These are phyloP conservation scores for Lydus trimaculatus DNA, from an alignment of 2,888 invertebrate genomes.

Conservation along the genomic window DNA sequence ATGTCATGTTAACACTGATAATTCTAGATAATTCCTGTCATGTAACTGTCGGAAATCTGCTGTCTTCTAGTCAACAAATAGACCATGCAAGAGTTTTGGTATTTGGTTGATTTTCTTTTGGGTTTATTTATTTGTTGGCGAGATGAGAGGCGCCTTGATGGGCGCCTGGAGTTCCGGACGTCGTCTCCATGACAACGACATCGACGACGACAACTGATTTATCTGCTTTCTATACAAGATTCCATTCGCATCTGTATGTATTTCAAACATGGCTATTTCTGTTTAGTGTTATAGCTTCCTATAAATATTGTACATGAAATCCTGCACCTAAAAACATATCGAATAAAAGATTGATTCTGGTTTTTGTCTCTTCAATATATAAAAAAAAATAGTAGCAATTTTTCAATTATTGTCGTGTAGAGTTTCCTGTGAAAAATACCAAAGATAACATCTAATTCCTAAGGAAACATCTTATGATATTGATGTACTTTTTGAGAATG, in stretches of 20 bases:
- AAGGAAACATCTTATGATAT: background rate
- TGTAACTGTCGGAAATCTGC: background rate
- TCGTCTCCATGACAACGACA: constrained; percentile 47
- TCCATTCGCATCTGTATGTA: background rate
- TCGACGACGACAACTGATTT: constrained; percentile 1
- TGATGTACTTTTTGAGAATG: constrained; percentile 22
- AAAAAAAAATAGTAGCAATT: background rate
- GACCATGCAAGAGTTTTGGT: background rate
- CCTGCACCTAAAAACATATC: background rate
- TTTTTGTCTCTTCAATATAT: background rate
- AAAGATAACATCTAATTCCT: background rate
- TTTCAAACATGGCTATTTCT: background rate
- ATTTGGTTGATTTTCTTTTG: background rate
- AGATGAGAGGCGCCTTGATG: constrained; percentile 29
- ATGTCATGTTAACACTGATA: background rate
- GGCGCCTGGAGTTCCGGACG: constrained; percentile 45
- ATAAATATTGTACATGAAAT: background rate
- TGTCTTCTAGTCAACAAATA: background rate
- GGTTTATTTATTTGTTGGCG: constrained; percentile 9
- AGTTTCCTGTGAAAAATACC: background rate
- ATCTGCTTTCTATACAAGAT: constrained; percentile 7
- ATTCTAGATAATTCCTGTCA: background rate
- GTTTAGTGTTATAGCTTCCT: background rate
- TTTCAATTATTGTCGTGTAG: too few relatives aligned
- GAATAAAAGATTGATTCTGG: background rate